A percentile compares a stretch with the other conserved stretches of the same genome.
These are phyloP conservation scores for Pantherophis guttatus DNA, from an alignment of 2,113 vertebrate genomes.

Conservation along the genomic window DNA sequence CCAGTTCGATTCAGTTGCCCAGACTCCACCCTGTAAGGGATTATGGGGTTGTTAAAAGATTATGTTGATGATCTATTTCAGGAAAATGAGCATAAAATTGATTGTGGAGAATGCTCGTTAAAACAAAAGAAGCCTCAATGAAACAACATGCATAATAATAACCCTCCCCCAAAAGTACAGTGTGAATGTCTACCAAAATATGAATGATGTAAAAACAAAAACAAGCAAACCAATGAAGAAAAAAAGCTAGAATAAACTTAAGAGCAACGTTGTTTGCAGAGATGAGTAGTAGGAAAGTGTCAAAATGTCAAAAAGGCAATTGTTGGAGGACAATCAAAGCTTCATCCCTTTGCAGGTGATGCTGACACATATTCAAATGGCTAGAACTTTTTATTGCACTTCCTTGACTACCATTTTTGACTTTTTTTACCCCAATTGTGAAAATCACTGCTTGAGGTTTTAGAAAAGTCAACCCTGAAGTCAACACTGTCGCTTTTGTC, in stretches of 20 bases:
- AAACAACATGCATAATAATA: neutral
- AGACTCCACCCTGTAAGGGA: too few relatives aligned
- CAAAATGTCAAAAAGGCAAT: neutral
- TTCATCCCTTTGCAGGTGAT: neutral
- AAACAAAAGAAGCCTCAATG: neutral
- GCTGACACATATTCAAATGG: neutral
- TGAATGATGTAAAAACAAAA: neutral
- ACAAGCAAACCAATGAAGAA: neutral
- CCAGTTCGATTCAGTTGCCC: too few relatives aligned
- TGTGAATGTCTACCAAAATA: neutral
- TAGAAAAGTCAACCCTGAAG: neutral
- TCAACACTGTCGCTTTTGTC: neutral
- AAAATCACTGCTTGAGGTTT: neutral
- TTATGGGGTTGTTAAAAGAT: too few relatives aligned
- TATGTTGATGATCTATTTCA: neutral
- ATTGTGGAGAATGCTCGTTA: neutral
- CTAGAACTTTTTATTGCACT: neutral
- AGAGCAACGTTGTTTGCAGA: neutral
- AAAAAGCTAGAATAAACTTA: neutral
- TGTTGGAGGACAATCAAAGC: neutral
- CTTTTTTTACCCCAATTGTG: neutral
- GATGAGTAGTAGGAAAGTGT: neutral
- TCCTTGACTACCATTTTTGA: neutral
- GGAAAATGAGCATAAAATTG: neutral
- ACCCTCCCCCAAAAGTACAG: neutral